These are phyloP conservation scores for Acanthis flammea DNA, from an alignment of 2,797 vertebrate genomes.

Conservation along the genomic window DNA sequence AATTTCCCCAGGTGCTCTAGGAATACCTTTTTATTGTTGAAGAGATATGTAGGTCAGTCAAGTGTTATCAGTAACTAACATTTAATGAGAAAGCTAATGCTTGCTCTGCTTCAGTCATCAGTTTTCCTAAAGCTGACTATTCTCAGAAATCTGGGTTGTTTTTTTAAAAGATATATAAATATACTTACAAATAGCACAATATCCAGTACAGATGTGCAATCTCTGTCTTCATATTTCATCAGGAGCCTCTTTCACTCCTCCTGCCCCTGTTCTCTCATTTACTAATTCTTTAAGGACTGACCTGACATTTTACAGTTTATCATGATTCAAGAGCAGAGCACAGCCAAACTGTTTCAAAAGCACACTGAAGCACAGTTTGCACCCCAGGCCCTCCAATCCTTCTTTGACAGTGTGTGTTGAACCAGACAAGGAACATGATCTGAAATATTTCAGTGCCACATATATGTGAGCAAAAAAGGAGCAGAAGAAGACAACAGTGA, in stretches of 20 bases:
- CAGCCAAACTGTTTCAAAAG: not conserved
- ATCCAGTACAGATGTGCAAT: not conserved
- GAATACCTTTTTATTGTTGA: constrained; percentile 33
- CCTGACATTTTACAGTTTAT: not conserved
- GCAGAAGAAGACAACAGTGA: not conserved
- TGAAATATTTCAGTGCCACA: not conserved
- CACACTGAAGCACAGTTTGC: not conserved
- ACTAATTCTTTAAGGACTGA: not conserved
- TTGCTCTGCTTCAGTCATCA: constrained; percentile 34
- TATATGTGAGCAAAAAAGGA: not conserved
- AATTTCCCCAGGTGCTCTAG: constrained; percentile 9
- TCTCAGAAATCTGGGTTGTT: not conserved
- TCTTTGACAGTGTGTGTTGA: not conserved
- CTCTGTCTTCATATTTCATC: not conserved
- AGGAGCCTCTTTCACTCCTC: not conserved
- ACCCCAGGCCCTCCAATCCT: not conserved
- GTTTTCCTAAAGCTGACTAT: constrained; percentile 13
- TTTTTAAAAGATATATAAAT: not conserved
- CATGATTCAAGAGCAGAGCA: not conserved
- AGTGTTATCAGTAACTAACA: not conserved
- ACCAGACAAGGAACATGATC: not conserved
- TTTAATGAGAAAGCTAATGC: constrained; percentile 50
- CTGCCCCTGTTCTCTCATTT: not conserved
- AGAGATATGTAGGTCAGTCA: constrained; percentile 12
- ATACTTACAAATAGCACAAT: not conserved